Percentiles rank a stretch among this genome's conserved stretches.
phyloP scores from a whole-genome alignment of 2,888 invertebrate species.

The Chromoteleia sp. region DNA sequence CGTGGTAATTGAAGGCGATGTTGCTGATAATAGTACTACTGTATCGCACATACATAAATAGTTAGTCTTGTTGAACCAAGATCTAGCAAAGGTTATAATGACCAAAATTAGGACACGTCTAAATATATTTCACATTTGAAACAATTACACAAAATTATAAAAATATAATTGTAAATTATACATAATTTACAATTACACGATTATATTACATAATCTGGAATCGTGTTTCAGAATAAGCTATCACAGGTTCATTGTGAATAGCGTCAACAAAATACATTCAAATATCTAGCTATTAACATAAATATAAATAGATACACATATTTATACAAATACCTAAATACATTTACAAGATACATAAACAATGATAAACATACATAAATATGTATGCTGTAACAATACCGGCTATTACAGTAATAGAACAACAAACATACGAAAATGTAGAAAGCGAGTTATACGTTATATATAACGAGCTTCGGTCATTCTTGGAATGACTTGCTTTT shows the following conservation, averaged over 20 bases:
- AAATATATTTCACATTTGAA: conserved; percentile 8
- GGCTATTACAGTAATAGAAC: conserved; percentile 40
- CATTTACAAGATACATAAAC: conserved; percentile 35
- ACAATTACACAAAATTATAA: no score
- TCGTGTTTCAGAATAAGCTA: conserved; percentile 17
- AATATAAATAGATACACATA: conserved; percentile 35
- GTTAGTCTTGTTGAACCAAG: conserved; percentile 31
- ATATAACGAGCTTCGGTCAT: neutral
- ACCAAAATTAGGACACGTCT: conserved; percentile 11
- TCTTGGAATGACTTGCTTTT: neutral
- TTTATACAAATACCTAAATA: conserved; percentile 5
- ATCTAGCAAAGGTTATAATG: conserved; percentile 22
- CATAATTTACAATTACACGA: neutral
- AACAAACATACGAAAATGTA: conserved; percentile 27
- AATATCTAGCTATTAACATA: conserved; percentile 39
- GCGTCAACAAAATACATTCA: conserved; percentile 28
- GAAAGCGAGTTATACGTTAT: neutral
- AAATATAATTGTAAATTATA: neutral
- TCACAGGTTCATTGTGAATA: conserved; percentile 24
- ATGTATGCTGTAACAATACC: conserved; percentile 32
- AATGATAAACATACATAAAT: conserved; percentile 41
- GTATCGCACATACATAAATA: conserved; percentile 52
- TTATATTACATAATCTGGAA: conserved; percentile 16
- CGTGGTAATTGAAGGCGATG: conserved; percentile 58
- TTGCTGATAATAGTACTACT: conserved; percentile 53